Evolutionary conservation across 2,113 vertebrate species (phyloP).

Genomic region (Vulpes lagopus): DNA sequence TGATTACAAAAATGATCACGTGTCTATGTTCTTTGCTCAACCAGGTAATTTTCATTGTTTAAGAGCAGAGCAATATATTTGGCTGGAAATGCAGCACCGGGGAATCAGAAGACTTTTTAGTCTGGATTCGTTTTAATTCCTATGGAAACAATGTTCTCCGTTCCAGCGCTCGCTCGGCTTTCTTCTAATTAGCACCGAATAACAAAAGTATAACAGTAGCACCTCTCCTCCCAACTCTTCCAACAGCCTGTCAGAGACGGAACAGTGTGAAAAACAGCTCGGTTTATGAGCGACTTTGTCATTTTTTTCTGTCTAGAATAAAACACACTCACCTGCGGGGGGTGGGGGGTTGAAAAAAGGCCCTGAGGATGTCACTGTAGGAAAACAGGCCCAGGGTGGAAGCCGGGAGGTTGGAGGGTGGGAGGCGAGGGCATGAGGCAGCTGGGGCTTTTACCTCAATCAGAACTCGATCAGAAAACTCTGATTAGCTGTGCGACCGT

Average conservation of each 20-base stretch:
- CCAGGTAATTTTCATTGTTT: background rate
- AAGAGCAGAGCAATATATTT: background rate
- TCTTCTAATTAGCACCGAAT: constrained; percentile 90
- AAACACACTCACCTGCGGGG: constrained; percentile 19
- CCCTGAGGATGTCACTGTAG: background rate
- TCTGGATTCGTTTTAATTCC: constrained; percentile 63
- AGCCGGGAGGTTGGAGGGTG: rapidly evolving
- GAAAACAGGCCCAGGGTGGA: background rate
- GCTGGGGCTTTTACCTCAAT: background rate
- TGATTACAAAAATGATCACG: background rate
- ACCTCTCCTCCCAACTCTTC: constrained; percentile 85
- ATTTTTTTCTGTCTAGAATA: constrained; percentile 71
- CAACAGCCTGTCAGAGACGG: constrained; percentile 87
- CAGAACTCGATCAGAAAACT: too few species aligned
- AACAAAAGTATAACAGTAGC: constrained; percentile 85
- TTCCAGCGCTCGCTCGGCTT: constrained; percentile 64
- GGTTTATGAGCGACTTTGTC: constrained; percentile 77
- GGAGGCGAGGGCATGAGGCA: too few species aligned
- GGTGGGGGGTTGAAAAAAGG: background rate
- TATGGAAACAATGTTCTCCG: constrained; percentile 66
- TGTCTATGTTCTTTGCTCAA: background rate
- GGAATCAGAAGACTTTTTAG: background rate
- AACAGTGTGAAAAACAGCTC: constrained; percentile 87
- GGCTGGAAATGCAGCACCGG: background rate
- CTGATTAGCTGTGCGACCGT: background rate